phyloP scores from a whole-genome alignment of 2,113 vertebrate genomes.

The Uropsilus gracilis region DNA sequence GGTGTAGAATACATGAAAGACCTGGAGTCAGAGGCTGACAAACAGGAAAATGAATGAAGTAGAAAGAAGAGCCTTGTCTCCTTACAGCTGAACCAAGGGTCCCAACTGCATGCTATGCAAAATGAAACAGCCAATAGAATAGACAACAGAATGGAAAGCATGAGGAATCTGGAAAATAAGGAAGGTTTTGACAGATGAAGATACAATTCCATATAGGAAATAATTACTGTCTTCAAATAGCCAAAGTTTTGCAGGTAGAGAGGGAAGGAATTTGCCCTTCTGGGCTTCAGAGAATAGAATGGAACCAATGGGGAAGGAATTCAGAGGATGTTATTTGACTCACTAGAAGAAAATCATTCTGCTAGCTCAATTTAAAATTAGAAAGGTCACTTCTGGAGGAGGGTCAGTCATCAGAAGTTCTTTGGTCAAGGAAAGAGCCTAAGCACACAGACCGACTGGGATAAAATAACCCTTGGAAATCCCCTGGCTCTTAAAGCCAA shows the following conservation, averaged over 20 bases:
- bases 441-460: background rate
- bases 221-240: background rate
- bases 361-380: background rate
- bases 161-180: background rate
- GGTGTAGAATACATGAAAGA: background rate
- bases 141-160: background rate
- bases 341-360: background rate
- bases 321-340: background rate
- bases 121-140: background rate
- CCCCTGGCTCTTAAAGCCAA: background rate
- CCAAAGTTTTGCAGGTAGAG: background rate
- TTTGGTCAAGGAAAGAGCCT: background rate
- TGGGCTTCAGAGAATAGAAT: background rate
- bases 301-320: background rate
- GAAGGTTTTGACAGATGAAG: background rate
- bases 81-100: background rate
- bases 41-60: background rate
- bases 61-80: too few species aligned
- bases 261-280: background rate
- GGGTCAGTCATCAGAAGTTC: background rate
- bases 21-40: background rate
- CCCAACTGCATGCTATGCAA: background rate
- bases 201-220: background rate
- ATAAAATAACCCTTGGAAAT: background rate
- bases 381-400: background rate